Base-by-base conservation (phyloP, 1,140 invertebrate species). In the Hyles vespertilio region DNA sequence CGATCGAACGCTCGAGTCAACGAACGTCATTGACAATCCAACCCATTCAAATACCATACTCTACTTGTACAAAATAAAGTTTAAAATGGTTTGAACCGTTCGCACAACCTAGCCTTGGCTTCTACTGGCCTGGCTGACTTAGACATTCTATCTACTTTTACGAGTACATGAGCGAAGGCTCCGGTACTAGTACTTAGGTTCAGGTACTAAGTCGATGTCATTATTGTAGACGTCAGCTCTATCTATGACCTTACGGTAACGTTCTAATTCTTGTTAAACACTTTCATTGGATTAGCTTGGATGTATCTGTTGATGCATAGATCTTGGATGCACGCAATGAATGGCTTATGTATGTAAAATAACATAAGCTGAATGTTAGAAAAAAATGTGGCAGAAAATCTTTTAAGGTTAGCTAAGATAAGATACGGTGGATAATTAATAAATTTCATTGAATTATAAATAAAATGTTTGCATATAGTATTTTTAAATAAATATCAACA, bases 91-190 rank as follows among this genome's bases (percentile, higher is more conserved):
- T 46, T 67, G 72, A 2, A 46, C 5, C 34, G 12, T 34, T 62
- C 62, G 56, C 67, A 68, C 79, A 84, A 85, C 74, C 80, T 89
- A 89, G 86, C 86, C 86, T 89, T 89, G 86, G 86, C 86, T 89
- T 72, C 70, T 84, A 87, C 84, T 87, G 84, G 84, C 86, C 84
- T 87, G 79, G 84, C 86, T 89, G 86, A 89, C 86, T 89, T 89
- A 89, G 86, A 89, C 86, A 87, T 89, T 89, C 86, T 89, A 89
- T 87, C 86, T 86, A 89, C 86, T 89, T 87, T 89, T 89, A 89
- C 84, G 78, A 84, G 84, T 84, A 87, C 81, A 82, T 84, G 65
- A 65, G 76, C 81, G 84, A 85, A 87, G 83, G 84, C 83, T 87
- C 77, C 72, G 74, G 74, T 79, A 74, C 75, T 73, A 69, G 78